phyloP scores from a whole-genome alignment of 2,888 invertebrate species.

The Sylvicola cinctus region DNA sequence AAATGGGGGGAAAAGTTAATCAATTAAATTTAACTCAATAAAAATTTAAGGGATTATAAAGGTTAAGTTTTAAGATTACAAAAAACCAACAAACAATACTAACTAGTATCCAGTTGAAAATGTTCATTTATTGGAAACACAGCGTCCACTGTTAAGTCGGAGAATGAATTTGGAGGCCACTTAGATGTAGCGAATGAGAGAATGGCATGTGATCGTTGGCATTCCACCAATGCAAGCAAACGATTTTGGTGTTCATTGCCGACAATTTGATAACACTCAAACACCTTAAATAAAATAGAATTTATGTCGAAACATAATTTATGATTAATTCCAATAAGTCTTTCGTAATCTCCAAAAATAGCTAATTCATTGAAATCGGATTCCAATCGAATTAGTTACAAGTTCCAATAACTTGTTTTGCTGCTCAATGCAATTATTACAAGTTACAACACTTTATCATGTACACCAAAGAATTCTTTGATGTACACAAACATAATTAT shows the following conservation, averaged over 20 bases:
- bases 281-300: slow-evolving; percentile 13
- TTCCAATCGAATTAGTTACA: too few species aligned
- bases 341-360: too few species aligned
- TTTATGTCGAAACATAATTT: too few species aligned
- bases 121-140: slow-evolving; percentile 60
- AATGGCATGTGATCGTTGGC: slow-evolving; percentile 19
- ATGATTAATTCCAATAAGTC: too few species aligned
- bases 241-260: slow-evolving; percentile 19
- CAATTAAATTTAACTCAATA: background rate
- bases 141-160: slow-evolving; percentile 60
- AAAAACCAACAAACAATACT: slow-evolving; percentile 14
- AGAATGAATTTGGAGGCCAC: slow-evolving; percentile 43
- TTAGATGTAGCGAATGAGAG: slow-evolving; percentile 18
- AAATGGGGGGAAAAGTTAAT: too few species aligned
- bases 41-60: background rate
- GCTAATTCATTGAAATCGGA: too few species aligned
- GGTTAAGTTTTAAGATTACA: background rate
- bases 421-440: too few species aligned
- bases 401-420: too few species aligned
- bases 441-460: too few species aligned
- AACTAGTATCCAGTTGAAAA: slow-evolving; percentile 51
- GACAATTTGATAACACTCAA: slow-evolving; percentile 23
- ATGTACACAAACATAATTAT: too few species aligned
- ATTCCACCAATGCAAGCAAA: slow-evolving; percentile 19
- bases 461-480: too few species aligned